phyloP scores from a whole-genome alignment of 2,113 vertebrate species.

The Ranitomeya variabilis region DNA sequence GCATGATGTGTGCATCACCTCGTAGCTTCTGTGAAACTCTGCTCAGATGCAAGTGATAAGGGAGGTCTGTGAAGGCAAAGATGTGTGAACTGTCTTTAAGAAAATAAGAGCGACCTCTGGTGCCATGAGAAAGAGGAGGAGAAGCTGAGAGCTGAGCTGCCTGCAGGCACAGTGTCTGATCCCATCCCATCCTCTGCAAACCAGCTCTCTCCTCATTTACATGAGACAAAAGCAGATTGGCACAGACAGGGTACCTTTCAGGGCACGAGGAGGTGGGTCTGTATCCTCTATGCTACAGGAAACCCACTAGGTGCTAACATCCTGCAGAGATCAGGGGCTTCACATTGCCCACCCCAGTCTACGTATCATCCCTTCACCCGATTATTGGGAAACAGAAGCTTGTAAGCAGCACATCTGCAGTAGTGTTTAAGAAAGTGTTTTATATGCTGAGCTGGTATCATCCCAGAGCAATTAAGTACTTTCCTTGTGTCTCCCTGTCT shows the following conservation, averaged over 20 bases:
- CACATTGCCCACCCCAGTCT: background rate
- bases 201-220: slow-evolving; percentile 54
- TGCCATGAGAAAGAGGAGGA: slow-evolving; percentile 58
- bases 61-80: slow-evolving; percentile 60
- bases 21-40: slow-evolving; percentile 55
- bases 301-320: slow-evolving; percentile 7
- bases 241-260: slow-evolving; percentile 54
- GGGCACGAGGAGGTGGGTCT: slow-evolving; percentile 47
- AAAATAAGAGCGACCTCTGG: slow-evolving; percentile 64
- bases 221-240: slow-evolving; percentile 56
- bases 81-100: slow-evolving; percentile 60
- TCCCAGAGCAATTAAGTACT: slow-evolving; percentile 61
- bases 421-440: slow-evolving; percentile 59
- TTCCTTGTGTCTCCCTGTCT: slow-evolving; percentile 59
- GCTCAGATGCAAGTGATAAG: slow-evolving; percentile 57
- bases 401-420: slow-evolving; percentile 21
- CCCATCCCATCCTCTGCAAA: slow-evolving; percentile 59
- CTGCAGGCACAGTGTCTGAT: slow-evolving; percentile 58
- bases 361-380: background rate
- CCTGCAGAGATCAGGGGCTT: background rate
- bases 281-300: background rate
- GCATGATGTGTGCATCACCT: slow-evolving; percentile 53
- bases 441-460: slow-evolving; percentile 61
- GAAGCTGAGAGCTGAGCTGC: slow-evolving; percentile 56
- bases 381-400: background rate